Conservation (phyloP, 2,888 invertebrate species). For the Agrilus mali region DNA sequence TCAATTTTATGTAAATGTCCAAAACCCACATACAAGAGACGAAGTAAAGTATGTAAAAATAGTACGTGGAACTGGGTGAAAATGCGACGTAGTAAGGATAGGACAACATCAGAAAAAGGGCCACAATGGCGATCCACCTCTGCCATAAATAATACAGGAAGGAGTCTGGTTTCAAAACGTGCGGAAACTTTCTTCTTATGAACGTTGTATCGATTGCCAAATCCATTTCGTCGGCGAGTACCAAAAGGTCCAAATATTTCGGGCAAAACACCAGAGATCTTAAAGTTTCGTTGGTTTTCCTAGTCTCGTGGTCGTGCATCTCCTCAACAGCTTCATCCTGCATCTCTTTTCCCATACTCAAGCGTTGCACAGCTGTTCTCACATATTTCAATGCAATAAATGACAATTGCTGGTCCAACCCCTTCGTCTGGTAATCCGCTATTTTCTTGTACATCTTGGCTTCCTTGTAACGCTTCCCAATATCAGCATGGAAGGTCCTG, state of each 20-base stretch:
- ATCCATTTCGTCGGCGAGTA: slow-evolving; percentile 16
- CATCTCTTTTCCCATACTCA: slow-evolving; percentile 3
- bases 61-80: background rate
- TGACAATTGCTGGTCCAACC: slow-evolving; percentile 2
- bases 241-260: slow-evolving; percentile 15
- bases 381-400: slow-evolving; percentile 10
- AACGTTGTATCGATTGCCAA: slow-evolving; percentile 17
- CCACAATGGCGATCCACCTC: slow-evolving; percentile 5
- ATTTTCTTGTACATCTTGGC: slow-evolving; percentile 4
- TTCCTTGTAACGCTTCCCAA: slow-evolving; percentile 9
- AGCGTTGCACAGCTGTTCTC: slow-evolving; percentile 6
- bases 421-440: background rate
- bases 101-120: slow-evolving; percentile 5
- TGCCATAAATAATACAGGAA: slow-evolving; percentile 16
- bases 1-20: slow-evolving; percentile 17
- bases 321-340: background rate
- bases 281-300: background rate
- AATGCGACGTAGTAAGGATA: slow-evolving; percentile 14
- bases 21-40: slow-evolving; percentile 9
- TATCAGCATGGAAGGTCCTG: slow-evolving; percentile 3
- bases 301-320: background rate
- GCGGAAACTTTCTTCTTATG: slow-evolving; percentile 14
- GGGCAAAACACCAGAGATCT: slow-evolving; percentile 12
- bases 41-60: background rate
- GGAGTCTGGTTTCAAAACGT: slow-evolving; percentile 18